Conservation (phyloP, 2,888 invertebrate genomes). For the Sphecodes monilicornis region DNA sequence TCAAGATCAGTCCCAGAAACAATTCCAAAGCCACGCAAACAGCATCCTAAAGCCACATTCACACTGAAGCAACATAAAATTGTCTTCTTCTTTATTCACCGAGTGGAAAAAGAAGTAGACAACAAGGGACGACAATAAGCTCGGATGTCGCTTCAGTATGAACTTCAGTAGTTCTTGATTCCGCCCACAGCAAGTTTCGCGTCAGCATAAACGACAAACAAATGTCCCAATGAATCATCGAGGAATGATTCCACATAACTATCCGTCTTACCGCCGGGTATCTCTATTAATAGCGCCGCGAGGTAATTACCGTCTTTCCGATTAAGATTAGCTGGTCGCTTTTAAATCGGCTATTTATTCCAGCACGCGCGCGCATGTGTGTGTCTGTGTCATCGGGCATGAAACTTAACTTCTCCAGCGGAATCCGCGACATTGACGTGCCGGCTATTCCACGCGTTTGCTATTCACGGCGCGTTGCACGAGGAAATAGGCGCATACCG, state of each 20-base stretch:
- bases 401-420: constrained; percentile 6
- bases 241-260: background rate
- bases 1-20: no score
- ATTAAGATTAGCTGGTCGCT: constrained; percentile 47
- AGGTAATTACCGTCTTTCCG: constrained; percentile 44
- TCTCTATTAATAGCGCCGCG: constrained; percentile 43
- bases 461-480: constrained; percentile 27
- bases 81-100: no score
- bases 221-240: constrained; percentile 46
- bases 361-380: no score
- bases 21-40: no score
- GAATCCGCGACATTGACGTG: constrained; percentile 47
- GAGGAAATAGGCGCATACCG: constrained; percentile 43
- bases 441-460: constrained; percentile 16
- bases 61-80: no score
- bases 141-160: no score
- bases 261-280: background rate
- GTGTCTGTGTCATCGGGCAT: constrained; percentile 38
- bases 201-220: constrained; percentile 45
- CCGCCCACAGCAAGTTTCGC: background rate
- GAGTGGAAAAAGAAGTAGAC: no score
- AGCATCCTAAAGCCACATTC: no score
- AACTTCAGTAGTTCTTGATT: background rate
- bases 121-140: no score
- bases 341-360: constrained; percentile 54